Evolutionary conservation across 2,113 vertebrate species (phyloP), one percentile per base, ranked within the genome.

Genomic region (Trichomycterus rosablanca): DNA sequence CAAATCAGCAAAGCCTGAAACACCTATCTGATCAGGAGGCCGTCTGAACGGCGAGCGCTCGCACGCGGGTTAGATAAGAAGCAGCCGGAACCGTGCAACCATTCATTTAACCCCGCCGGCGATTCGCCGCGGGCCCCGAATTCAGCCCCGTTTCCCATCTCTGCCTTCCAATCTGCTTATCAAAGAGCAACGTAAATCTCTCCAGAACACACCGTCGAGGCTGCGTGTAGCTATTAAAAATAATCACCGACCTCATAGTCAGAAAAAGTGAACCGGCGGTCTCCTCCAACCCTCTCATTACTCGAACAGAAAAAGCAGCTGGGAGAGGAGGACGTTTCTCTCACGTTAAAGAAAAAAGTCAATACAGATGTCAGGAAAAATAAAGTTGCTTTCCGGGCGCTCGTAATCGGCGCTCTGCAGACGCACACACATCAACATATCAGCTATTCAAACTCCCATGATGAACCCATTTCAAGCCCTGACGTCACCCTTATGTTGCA

Each of bases 131-230:
- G 32, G 24, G 23, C 40, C n/a, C 16, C 11, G 12, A 34, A 32
- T 32, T 49, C 34, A 32, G 32, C 51, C 26, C 9, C 44, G 34
- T 46, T 74, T 52, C 23, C 60, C 48, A 46, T 26, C 30, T 28
- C 61, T 30, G 20, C 16, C 23, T 7, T 45, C 44, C 63, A 50
- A 67, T 60, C 58, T 60, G 57, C 60, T 70, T 34, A 67, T 53
- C 23, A 56, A 55, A 46, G 35, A 55, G 14, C 4, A 23, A 65
- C 63, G 65, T 56, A 28, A 59, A 68, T 54, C 58, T 24, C 59
- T 50, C 46, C 23, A 34, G 42, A 26, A 59, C 56, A 34, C 14
- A n/a, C n/a, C n/a, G 39, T 15, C 52, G 5, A 19, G 28, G 16
- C 55, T 5, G 53, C 9, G 42, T n/a, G 39, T 12, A 44, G 45